A percentile compares a stretch with the other conserved stretches of the same genome.
phyloP scores from a whole-genome alignment of 2,797 vertebrate genomes.

The Mus minutoides region DNA sequence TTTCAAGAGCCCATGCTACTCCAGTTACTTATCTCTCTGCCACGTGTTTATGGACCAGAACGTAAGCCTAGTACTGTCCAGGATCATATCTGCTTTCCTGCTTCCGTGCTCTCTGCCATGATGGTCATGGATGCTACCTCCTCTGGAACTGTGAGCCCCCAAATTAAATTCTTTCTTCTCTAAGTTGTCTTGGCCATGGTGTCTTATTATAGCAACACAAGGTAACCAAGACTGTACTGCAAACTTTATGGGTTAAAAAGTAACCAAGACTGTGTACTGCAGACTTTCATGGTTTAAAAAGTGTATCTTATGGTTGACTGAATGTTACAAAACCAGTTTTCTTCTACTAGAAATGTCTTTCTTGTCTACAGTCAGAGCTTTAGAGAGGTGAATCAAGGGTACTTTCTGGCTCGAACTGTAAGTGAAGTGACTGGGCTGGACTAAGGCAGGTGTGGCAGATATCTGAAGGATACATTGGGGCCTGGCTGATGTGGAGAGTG shows the following conservation, averaged over 20 bases:
- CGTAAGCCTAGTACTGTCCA: not conserved
- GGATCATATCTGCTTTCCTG: not conserved
- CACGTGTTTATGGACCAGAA: not conserved
- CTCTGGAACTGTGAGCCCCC: not conserved
- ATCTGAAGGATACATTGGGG: not conserved
- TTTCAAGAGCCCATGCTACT: not conserved
- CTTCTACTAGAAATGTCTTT: conserved; percentile 26
- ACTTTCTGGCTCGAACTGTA: conserved; percentile 21
- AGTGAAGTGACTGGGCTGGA: not conserved
- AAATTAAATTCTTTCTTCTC: not conserved
- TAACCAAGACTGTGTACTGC: not conserved
- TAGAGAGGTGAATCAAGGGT: not conserved
- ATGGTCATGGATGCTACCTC: not conserved
- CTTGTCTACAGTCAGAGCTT: not conserved
- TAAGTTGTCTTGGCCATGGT: not conserved
- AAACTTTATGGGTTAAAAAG: not conserved
- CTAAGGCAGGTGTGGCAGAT: not conserved
- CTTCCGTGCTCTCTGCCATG: not conserved
- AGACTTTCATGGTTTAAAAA: conserved; percentile 31
- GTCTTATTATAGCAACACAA: not conserved
- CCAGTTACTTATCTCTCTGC: not conserved
- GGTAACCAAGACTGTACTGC: not conserved
- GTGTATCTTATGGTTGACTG: conserved; percentile 26
- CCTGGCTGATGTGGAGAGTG: not conserved
- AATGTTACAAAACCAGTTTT: conserved; percentile 37